Evolutionary conservation across 1,140 invertebrate genomes (phyloP), one percentile per base, ranked within the genome.

Genomic region (Ectropis grisescens): DNA sequence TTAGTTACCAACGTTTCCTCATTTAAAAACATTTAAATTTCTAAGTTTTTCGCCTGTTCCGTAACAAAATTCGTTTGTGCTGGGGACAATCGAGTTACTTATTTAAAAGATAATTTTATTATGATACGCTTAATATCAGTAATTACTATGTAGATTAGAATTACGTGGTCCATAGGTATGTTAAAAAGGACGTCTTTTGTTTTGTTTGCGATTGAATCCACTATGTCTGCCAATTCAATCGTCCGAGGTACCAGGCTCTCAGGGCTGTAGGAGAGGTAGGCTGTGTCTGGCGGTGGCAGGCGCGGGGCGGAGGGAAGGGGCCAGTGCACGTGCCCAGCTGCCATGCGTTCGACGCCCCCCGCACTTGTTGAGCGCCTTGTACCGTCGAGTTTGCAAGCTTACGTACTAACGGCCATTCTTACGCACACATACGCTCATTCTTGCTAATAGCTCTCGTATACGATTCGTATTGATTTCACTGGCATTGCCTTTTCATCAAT

Each of bases 221-320:
- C 58, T 61, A 74, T 65, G 70, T 74, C 67, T 69, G 66, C 62
- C 67, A 71, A 71, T 65, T 75, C 50, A 30, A 56, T 66, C 56
- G 46, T 36, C 32, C 48, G 37, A 30, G 40, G 41, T 70, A 79
- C 74, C 45, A 75, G 67, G 68, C 42, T 28, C 41, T 50, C 66
- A 79, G 56, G 42, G 39, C 39, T 27, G 32, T 24, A 32, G 24
- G 45, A 47, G 64, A 60, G 47, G 46, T 57, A 28, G 45, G 41
- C 39, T 48, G 45, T 40, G 46, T 36, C 38, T 36, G 45, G 26
- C 30, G 27, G 40, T 29, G 44, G 46, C 26, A 41, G 13, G 57
- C 29, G 41, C 15, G 29, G 40, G 33, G 52, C 13, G 41, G 29
- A 46, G 34, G 37, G 31, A 34, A 32, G 51, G 15, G 53, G 37